Evolutionary conservation across 2,888 invertebrate genomes (phyloP).

Genomic region (Andrena marginata): DNA sequence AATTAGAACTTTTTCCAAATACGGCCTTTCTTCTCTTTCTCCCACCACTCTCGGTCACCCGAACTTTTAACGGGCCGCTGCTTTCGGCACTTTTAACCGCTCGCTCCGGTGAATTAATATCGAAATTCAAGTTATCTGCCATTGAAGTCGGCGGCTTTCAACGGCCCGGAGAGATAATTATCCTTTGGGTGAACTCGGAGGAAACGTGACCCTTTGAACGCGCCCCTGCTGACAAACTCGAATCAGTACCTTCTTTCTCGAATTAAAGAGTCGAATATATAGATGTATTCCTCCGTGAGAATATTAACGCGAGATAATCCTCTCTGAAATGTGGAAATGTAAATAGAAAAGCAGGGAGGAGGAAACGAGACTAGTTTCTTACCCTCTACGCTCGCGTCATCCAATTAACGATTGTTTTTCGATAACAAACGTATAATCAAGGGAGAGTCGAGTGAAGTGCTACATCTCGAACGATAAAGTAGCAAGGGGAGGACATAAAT

Average conservation of each 20-base stretch:
- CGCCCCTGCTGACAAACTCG: no score
- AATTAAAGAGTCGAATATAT: no score
- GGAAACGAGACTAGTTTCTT: not conserved
- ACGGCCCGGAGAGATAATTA: conserved; percentile 28
- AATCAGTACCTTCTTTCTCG: no score
- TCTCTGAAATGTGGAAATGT: no score
- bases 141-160: conserved; percentile 25
- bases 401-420: conserved; percentile 51
- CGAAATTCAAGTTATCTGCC: conserved; percentile 24
- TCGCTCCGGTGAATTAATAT: conserved; percentile 26
- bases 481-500: conserved; percentile 43
- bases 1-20: conserved; percentile 29
- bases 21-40: not conserved
- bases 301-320: no score
- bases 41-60: not conserved
- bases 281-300: no score
- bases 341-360: no score
- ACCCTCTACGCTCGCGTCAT: conserved; percentile 3
- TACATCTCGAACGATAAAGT: conserved; percentile 45
- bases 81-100: conserved; percentile 44
- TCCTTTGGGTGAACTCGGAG: not conserved
- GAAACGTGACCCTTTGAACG: no score
- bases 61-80: conserved; percentile 23
- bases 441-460: not conserved
- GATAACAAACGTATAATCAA: conserved; percentile 57